Base-by-base conservation (phyloP, 2,888 invertebrate species). In the Buathra laborator region DNA sequence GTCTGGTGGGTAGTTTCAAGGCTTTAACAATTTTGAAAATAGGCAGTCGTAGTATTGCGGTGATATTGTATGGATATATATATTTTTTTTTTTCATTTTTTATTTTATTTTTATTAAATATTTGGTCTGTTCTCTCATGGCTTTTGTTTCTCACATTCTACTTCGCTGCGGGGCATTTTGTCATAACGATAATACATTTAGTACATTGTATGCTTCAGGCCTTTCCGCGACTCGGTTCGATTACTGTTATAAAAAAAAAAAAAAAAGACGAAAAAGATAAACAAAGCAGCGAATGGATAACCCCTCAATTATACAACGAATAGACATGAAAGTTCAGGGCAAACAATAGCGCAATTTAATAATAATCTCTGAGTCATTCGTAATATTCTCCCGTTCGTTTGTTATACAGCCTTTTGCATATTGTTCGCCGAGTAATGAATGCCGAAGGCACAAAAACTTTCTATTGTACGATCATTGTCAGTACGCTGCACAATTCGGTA, bases 21-120 rank as follows among this genome's bases (percentile, higher is more conserved):
- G 67, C 66, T 81, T 59, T 44, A 76, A 66, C 79, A 72, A 71
- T 64, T 64, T 79, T 66, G 4, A n/a, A 71, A 79, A 79, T 66
- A 53, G 51, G 59, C 66, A 4, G 5, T 48, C 3, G 48, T 32
- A 64, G 48, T 32, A 66, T 75, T 75, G 53, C 43, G 43, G 19
- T 43, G 66, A 66, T 37, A 43, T 43, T 43, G 66, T 43, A 19
- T 19, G n/a, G 24, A 14, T 62, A 14, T 74, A 24, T 62, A 9
- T 74, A 59, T 62, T 74, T 29, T 32, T 32, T 59, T 32, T 12
- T 32, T n/a, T 32, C 5, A 29, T n/a, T 2, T 32, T 2, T n/a
- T 14, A 29, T 29, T 32, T 1, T 32, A 32, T 62, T 29, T 62
- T 12, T 56, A 53, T n/a, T 7, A 24, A 46, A 74, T 62, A 48